Percentiles rank a stretch among this genome's conserved stretches.
phyloP scores from a whole-genome alignment of 2,888 invertebrate species.

The Thecophora atra region DNA sequence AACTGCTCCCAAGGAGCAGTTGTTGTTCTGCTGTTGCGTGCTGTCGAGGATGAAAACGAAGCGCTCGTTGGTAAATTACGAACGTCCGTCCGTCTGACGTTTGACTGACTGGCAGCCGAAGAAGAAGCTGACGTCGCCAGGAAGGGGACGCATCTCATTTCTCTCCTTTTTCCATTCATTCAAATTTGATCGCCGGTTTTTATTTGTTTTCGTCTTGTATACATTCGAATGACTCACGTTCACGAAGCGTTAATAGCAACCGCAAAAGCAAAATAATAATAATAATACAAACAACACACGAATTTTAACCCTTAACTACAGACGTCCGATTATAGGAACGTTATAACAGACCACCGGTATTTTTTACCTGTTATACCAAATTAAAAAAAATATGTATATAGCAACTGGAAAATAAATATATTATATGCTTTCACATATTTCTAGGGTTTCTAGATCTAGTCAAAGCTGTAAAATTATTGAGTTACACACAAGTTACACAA shows the following conservation, averaged over 20 bases:
- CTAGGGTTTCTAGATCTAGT: too few relatives aligned
- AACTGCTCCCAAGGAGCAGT: not conserved
- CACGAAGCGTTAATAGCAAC: not conserved
- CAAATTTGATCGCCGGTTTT: not conserved
- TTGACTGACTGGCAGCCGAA: constrained; percentile 20
- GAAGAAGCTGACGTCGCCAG: not conserved
- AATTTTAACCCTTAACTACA: too few relatives aligned
- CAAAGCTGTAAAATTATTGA: too few relatives aligned
- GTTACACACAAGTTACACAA: too few relatives aligned
- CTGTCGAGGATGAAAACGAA: not conserved
- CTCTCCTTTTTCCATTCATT: too few relatives aligned
- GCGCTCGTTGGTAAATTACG: not conserved
- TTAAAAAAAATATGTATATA: too few relatives aligned
- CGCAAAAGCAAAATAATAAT: not conserved
- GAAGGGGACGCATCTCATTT: too few relatives aligned
- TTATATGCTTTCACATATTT: too few relatives aligned
- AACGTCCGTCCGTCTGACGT: constrained; percentile 21
- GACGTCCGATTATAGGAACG: too few relatives aligned
- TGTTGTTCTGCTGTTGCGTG: not conserved
- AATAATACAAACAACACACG: not conserved
- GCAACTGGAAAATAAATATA: too few relatives aligned
- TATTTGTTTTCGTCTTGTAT: not conserved
- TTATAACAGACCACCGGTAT: too few relatives aligned
- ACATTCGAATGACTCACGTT: not conserved
- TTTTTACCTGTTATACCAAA: too few relatives aligned